These are phyloP conservation scores for Gymnopithys bicolor DNA, from an alignment of 2,797 vertebrate species.

Conservation along the genomic window DNA sequence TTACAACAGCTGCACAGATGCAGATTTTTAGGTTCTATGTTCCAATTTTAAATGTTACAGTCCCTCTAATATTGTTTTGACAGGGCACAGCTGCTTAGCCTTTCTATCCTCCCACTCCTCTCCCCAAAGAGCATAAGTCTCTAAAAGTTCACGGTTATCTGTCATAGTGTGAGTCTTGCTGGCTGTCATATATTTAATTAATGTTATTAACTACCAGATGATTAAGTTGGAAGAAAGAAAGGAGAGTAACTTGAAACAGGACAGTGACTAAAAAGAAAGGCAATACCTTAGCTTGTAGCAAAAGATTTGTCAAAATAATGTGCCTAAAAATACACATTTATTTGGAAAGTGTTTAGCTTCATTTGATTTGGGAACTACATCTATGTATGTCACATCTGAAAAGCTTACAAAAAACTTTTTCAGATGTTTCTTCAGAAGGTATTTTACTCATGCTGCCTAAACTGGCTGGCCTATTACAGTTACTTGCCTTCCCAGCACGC, in stretches of 20 bases:
- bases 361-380: neutral
- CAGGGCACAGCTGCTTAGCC: constrained; percentile 43
- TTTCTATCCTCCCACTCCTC: neutral
- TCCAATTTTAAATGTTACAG: constrained; percentile 59
- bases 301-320: neutral
- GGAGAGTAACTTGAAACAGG: neutral
- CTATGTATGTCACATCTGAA: neutral
- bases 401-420: neutral
- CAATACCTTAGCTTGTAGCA: neutral
- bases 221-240: neutral
- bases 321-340: neutral
- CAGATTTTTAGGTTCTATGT: constrained; percentile 18
- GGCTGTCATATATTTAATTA: neutral
- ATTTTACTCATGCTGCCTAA: neutral
- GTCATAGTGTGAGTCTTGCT: neutral
- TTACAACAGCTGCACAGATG: constrained; percentile 49
- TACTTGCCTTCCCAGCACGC: neutral
- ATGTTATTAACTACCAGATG: neutral
- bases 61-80: constrained; percentile 60
- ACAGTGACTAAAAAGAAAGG: neutral
- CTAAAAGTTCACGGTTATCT: neutral
- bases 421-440: neutral
- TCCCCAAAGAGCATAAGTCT: constrained; percentile 12
- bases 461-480: neutral
- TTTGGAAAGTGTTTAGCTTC: neutral